Conservation (phyloP, 2,797 vertebrate genomes). For the Denticeps clupeoides region DNA sequence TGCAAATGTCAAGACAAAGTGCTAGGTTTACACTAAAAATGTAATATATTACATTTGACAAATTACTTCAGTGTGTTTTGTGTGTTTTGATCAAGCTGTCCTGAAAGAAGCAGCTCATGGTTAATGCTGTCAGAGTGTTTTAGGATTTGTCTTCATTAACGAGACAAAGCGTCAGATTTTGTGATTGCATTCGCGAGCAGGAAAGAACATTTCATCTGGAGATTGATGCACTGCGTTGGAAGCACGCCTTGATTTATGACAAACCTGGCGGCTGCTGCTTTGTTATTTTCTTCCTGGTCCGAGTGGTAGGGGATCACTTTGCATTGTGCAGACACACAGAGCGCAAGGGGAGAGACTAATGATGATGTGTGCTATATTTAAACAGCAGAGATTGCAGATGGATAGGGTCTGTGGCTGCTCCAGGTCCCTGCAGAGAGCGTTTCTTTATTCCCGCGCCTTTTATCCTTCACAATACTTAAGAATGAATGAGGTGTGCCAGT, state of each 20-base stretch:
- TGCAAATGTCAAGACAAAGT: too few species aligned
- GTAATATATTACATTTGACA: too few species aligned
- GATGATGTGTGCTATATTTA: constrained; percentile 29
- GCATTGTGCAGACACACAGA: neutral
- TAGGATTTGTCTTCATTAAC: neutral
- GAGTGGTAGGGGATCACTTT: neutral
- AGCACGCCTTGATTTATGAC: neutral
- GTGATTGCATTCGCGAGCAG: neutral
- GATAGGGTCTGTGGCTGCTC: constrained; percentile 12
- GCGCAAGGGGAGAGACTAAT: constrained; percentile 7
- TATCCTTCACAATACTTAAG: constrained; percentile 13
- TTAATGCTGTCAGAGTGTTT: neutral
- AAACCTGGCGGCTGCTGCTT: neutral
- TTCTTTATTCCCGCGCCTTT: constrained; percentile 13
- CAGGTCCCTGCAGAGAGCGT: neutral
- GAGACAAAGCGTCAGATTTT: neutral
- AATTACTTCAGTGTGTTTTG: too few species aligned
- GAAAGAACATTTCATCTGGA: neutral
- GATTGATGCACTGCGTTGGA: neutral
- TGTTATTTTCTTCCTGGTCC: neutral
- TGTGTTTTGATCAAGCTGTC: neutral
- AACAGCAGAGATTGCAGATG: constrained; percentile 33
- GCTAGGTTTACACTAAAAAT: too few species aligned
- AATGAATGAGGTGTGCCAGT: constrained; percentile 11
- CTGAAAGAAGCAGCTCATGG: too few species aligned